A percentile compares a stretch with the other conserved stretches of the same genome.
These are phyloP conservation scores for Parambassis ranga DNA, from an alignment of 2,797 vertebrate species.

Conservation along the genomic window DNA sequence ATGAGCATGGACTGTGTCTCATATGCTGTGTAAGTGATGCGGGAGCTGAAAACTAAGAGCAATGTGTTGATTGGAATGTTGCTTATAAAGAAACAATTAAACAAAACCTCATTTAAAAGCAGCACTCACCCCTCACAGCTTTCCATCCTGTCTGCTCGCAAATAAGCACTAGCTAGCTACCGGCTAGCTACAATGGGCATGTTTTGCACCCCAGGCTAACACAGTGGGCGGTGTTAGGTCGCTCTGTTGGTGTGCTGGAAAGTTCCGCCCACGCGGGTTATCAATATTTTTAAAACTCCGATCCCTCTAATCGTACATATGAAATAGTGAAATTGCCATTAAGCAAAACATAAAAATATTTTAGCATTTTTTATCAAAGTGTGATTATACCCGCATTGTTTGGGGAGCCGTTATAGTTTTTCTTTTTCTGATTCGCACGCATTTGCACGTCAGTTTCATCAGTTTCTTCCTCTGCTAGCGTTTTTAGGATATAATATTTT, in stretches of 20 bases:
- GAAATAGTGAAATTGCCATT: too few species aligned
- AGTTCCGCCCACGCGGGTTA: slow-evolving; percentile 7
- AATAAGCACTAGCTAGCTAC: slow-evolving; percentile 30
- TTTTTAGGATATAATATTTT: too few species aligned
- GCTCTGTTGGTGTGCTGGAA: rapidly evolving
- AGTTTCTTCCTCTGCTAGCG: too few species aligned
- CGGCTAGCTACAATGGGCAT: slow-evolving; percentile 18
- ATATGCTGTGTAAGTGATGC: neutral
- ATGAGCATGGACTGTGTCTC: neutral
- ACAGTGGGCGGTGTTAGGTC: slow-evolving; percentile 27
- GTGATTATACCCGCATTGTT: too few species aligned
- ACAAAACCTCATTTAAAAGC: neutral
- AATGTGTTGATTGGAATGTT: neutral
- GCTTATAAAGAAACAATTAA: rapidly evolving
- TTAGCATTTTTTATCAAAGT: too few species aligned
- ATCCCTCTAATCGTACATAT: too few species aligned
- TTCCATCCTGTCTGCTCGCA: slow-evolving; percentile 50
- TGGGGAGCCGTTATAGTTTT: too few species aligned
- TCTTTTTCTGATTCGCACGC: too few species aligned
- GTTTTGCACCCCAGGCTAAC: neutral
- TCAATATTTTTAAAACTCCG: neutral
- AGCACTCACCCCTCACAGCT: slow-evolving; percentile 53
- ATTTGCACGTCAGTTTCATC: too few species aligned
- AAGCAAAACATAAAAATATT: too few species aligned
- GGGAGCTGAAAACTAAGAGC: neutral